Base-by-base conservation (phyloP, 2,113 vertebrate species). In the Nycticorax nycticorax region DNA sequence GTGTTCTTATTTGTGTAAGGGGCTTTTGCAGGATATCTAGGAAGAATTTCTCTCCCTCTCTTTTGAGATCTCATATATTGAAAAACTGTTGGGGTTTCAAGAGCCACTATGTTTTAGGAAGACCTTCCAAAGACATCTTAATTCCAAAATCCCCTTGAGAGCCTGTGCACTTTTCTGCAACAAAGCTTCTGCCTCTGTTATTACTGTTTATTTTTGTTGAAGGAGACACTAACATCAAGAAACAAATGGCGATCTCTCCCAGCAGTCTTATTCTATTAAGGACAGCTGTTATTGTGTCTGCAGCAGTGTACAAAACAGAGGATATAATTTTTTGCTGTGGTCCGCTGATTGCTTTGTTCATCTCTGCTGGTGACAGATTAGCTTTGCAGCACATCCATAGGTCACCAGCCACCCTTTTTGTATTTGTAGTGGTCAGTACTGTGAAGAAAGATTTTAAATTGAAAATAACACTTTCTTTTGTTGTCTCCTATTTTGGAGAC, bases 311-410 rank as follows among this genome's bases (percentile, higher is more conserved):
- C 87, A 91, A 71, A 91, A 64, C 67, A 47, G 14, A 93, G 91
- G 93, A 78, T 85, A 71, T 60, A 71, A 96, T 97, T 96, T 97
- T 89, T 64, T 90, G 28, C 69, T 55, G 57, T 68, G 90, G 53
- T 85, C 64, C 39, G 5, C 79, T 96, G 93, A 92, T 94, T 92
- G 81, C 75, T 95, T 96, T 96, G 88, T 73, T 96, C 93, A 55
- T 88, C 95, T 94, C 92, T 94, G 82, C 75, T 78, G 91, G 84
- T 83, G 84, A 91, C 95, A 92, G 96, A 97, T 96, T 85, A 93
- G 88, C 75, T 94, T 95, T 86, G 62, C 92, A 67, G 93, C 80
- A 78, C 57, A 85, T 93, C 68, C 93, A 3, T 14, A 92, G 91
- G 95, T 97, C 94, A 95, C 85, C 87, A 89, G 8, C 88, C 69